Conservation (phyloP, 2,797 vertebrate genomes). For the Eleutherodactylus coqui region DNA sequence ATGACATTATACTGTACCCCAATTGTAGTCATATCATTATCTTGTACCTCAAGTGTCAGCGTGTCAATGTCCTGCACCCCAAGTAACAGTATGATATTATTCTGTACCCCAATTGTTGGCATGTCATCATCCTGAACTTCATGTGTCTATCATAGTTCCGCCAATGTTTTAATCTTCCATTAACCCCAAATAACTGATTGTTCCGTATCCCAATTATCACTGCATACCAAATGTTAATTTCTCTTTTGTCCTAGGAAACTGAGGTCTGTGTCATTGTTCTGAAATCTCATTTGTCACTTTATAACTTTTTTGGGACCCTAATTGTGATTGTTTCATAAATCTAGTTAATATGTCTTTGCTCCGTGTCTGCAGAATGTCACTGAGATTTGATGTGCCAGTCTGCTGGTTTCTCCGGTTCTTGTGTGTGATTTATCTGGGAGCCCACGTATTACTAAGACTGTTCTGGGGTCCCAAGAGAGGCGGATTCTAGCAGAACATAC, state of each 20-base stretch:
- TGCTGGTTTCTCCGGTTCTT: neutral
- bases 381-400: neutral
- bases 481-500: neutral
- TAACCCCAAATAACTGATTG: too few relatives aligned
- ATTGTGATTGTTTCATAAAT: neutral
- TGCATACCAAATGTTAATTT: too few relatives aligned
- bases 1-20: neutral
- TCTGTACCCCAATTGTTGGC: neutral
- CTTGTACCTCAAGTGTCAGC: neutral
- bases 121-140: neutral
- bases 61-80: neutral
- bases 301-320: neutral
- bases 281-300: neutral
- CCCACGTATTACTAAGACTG: neutral
- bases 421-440: neutral
- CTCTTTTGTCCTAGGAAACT: too few relatives aligned
- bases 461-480: constrained; percentile 6
- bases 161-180: too few relatives aligned
- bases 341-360: neutral
- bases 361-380: neutral
- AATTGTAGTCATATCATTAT: neutral
- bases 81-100: neutral
- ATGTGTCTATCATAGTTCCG: too few relatives aligned
- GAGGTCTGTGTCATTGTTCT: too few relatives aligned
- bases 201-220: too few relatives aligned